These are phyloP conservation scores for Cherax quadricarinatus DNA, from an alignment of 1,140 invertebrate genomes.

Conservation along the genomic window DNA sequence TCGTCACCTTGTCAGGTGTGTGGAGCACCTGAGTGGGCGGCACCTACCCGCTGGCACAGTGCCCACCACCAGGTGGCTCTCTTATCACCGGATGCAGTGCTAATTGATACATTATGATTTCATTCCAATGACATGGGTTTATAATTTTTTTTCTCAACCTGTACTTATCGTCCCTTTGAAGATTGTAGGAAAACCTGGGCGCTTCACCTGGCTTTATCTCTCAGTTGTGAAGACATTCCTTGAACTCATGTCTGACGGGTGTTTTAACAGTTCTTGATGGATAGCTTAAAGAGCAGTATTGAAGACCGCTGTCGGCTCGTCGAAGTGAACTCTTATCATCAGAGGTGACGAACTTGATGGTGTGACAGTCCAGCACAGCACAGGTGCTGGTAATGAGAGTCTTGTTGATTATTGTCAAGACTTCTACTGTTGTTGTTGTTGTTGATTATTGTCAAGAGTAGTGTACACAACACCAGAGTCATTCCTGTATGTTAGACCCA, in stretches of 20 bases:
- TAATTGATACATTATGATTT: conserved; percentile 10
- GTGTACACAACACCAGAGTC: no score
- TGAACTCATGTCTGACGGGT: no score
- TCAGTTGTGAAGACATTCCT: no score
- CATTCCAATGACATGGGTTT: not conserved
- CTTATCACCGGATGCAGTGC: conserved; percentile 3
- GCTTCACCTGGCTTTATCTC: no score
- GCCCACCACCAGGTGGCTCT: not conserved
- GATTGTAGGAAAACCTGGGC: not conserved
- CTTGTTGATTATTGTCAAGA: not conserved
- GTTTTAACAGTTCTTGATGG: no score
- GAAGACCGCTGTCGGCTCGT: not conserved
- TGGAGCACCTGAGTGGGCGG: not conserved
- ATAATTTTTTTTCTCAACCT: not conserved
- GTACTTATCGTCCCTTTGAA: not conserved
- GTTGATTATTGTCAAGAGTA: no score
- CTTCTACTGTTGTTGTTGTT: no score
- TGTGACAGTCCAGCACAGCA: not conserved
- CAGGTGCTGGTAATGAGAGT: not conserved
- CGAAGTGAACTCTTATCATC: not conserved
- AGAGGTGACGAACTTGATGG: not conserved
- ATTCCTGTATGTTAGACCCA: no score
- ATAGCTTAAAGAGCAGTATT: not conserved
- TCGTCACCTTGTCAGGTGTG: not conserved
- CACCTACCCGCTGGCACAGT: no score